These are phyloP conservation scores for Spicauda simplicius DNA, from an alignment of 2,888 invertebrate genomes.

Conservation along the genomic window DNA sequence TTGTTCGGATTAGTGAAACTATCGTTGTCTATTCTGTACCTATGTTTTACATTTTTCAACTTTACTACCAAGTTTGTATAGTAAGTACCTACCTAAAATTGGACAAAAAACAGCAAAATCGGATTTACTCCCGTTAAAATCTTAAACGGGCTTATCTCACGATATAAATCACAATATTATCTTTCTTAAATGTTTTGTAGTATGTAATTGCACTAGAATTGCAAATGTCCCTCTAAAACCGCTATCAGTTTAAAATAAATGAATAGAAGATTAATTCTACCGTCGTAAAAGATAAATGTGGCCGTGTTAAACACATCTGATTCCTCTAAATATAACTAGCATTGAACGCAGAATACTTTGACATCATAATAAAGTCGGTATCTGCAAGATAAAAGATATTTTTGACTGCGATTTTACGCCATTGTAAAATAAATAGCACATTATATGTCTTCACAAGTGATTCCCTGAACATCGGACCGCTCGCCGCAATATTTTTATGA, in stretches of 20 bases:
- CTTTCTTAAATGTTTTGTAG: neutral
- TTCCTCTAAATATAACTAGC: slow-evolving; percentile 5
- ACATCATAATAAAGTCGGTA: slow-evolving; percentile 28
- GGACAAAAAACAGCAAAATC: too few relatives aligned
- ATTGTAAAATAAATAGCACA: slow-evolving; percentile 42
- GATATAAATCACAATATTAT: neutral
- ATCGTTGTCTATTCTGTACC: neutral
- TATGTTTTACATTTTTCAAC: neutral
- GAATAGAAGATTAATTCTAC: neutral
- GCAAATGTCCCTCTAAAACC: neutral
- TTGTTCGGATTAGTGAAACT: slow-evolving; percentile 8
- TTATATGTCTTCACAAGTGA: slow-evolving; percentile 45
- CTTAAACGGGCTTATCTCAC: neutral
- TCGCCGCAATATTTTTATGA: slow-evolving; percentile 43
- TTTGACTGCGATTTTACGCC: slow-evolving; percentile 38
- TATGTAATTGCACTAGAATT: neutral
- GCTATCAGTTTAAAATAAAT: neutral
- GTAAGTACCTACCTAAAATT: too few relatives aligned
- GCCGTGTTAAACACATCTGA: neutral
- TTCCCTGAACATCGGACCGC: slow-evolving; percentile 29
- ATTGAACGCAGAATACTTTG: slow-evolving; percentile 16
- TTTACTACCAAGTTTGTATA: neutral
- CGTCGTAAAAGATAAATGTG: slow-evolving; percentile 5
- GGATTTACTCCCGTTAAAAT: too few relatives aligned
- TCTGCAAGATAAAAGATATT: slow-evolving; percentile 24